Conservation (phyloP, 1,140 invertebrate species). For the Whitmania pigra region DNA sequence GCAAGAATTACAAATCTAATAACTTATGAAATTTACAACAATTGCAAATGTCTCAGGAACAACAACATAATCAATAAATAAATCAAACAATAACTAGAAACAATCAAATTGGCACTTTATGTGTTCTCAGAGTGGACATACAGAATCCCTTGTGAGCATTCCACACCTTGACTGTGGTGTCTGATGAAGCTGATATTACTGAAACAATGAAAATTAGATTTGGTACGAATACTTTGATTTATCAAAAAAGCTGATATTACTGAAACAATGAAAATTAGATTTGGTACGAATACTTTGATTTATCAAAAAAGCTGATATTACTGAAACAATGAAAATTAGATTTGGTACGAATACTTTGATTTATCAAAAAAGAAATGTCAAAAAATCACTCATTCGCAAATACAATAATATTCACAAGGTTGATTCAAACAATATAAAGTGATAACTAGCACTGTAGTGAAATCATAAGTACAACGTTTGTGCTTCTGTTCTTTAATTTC, state of each 20-base stretch:
- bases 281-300: background rate
- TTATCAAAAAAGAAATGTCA: constrained; percentile 44
- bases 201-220: constrained; percentile 34
- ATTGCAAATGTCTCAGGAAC: too few species aligned
- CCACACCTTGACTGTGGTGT: constrained; percentile 99
- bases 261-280: constrained; percentile 42
- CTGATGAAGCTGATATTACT: constrained; percentile 97
- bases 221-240: background rate
- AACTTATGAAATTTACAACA: too few species aligned
- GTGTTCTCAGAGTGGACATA: constrained; percentile 64
- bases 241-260: constrained; percentile 76
- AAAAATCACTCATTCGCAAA: background rate
- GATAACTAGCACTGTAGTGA: background rate
- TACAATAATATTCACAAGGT: constrained; percentile 8
- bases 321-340: constrained; percentile 46
- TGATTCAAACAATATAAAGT: background rate
- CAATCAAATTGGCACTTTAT: constrained; percentile 51
- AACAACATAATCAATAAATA: background rate
- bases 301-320: constrained; percentile 72
- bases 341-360: background rate
- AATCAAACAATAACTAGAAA: background rate
- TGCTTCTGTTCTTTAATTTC: too few species aligned
- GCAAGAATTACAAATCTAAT: too few species aligned
- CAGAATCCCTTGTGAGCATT: constrained; percentile 95
- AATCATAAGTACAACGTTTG: background rate